Base-by-base conservation (phyloP, 2,113 vertebrate species). In the Shinisaurus crocodilurus region DNA sequence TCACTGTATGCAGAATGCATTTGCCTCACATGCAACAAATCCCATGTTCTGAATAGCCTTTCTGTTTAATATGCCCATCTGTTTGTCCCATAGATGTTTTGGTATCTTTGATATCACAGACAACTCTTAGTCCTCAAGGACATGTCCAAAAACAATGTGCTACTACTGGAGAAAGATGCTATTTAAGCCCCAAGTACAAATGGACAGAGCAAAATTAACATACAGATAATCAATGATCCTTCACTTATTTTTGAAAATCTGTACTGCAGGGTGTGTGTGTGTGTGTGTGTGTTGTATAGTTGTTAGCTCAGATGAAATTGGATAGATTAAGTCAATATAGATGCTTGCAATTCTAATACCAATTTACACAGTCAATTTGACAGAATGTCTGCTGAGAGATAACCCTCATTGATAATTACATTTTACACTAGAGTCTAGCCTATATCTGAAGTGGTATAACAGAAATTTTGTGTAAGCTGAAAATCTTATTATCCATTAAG, bases 351-450 rank as follows among this genome's bases (percentile, higher is more conserved):
- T 12, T 90, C 34, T 54, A 90, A 57, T 67, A 69, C 43, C 82
- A 70, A 65, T 43, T n/a, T 88, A 29, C 29, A 85, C 27, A 69
- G 65, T 81, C 90, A 87, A 84, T 90, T 32, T 89, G 43, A 87
- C 57, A 87, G 69, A 20, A 37, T 32, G 5, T 82, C 89, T 87
- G 77, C 89, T 63, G 37, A 43, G 15, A 94, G 57, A 63, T 45
- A 90, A 50, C 12, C 89, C 82, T 90, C 90, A 89, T 1, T 87
- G 91, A 87, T 20, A 83, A 79, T 40, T 93, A 45, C 63, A 76
- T 7, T 89, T 43, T 89, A 7, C 82, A 7, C 72, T 29, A 69
- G 65, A 70, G 72, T 88, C 89, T 91, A 89, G 72, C 20, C 88
- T 89, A 23, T 48, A 77, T 45, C 79, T 94, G 88, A 80, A 74